Conservation (phyloP, 35 echinoderm and acorn worm species). For the Ophiothrix spiculata region DNA sequence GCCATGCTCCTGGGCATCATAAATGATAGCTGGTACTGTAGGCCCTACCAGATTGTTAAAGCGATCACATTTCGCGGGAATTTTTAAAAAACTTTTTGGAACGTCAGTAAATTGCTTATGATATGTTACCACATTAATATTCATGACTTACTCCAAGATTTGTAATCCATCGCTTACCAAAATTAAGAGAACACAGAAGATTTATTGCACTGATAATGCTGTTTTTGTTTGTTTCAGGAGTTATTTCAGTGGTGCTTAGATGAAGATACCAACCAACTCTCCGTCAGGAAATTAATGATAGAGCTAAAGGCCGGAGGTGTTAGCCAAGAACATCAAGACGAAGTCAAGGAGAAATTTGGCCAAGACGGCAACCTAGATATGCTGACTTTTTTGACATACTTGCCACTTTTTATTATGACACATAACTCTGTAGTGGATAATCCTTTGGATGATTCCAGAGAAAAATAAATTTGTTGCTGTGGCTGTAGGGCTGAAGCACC, state of each 20-base stretch:
- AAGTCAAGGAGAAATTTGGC: constrained; percentile 67
- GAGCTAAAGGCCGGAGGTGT: constrained; percentile 93
- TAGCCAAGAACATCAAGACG: constrained; percentile 81
- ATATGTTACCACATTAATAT: too few relatives aligned
- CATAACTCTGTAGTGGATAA: constrained; percentile 85
- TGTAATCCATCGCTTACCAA: too few relatives aligned
- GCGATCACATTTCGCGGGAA: too few relatives aligned
- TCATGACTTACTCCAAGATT: too few relatives aligned
- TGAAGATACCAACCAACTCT: constrained; percentile 49
- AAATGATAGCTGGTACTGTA: too few relatives aligned
- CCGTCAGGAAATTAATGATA: constrained; percentile 57
- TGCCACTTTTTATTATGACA: constrained; percentile 85
- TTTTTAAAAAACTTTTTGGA: too few relatives aligned
- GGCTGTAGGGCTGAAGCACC: too few relatives aligned
- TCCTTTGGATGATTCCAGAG: constrained; percentile 66
- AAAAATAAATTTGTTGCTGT: too few relatives aligned
- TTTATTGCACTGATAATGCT: background rate
- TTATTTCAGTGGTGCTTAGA: constrained; percentile 90
- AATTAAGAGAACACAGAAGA: background rate
- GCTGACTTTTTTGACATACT: constrained; percentile 85
- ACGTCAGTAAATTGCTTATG: too few relatives aligned
- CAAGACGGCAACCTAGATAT: constrained; percentile 69
- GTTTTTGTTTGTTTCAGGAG: constrained; percentile 54
- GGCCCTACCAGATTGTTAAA: too few relatives aligned
- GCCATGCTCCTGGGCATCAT: too few relatives aligned